These are phyloP conservation scores for Phasia obesa DNA, from an alignment of 2,888 invertebrate species.

Conservation along the genomic window DNA sequence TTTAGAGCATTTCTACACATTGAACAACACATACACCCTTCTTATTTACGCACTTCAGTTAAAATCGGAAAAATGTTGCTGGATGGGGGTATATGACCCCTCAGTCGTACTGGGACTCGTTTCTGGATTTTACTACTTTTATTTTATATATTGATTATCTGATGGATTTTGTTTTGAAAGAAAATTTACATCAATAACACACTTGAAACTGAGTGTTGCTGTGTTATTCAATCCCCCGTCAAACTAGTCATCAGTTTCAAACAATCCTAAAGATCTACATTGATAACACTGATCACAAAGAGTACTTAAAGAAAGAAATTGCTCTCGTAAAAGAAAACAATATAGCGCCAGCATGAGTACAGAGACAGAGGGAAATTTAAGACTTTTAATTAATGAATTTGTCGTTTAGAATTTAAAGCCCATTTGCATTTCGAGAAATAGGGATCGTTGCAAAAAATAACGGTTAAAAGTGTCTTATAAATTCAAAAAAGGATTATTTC, in stretches of 20 bases:
- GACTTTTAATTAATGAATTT: slow-evolving; percentile 39
- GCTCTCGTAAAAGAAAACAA: slow-evolving; percentile 39
- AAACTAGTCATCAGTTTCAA: slow-evolving; percentile 41
- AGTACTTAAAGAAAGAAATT: slow-evolving; percentile 39
- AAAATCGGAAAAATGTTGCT: too few species aligned
- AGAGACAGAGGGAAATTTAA: slow-evolving; percentile 5
- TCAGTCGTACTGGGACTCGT: too few species aligned
- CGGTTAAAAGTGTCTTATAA: slow-evolving; percentile 13
- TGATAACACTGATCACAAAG: slow-evolving; percentile 59
- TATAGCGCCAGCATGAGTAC: neutral
- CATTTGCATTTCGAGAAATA: slow-evolving; percentile 57
- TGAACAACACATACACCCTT: too few species aligned
- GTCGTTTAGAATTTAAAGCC: slow-evolving; percentile 55
- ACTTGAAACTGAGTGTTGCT: neutral
- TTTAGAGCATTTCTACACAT: too few species aligned
- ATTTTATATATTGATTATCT: too few species aligned
- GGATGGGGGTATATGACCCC: too few species aligned
- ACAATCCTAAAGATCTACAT: slow-evolving; percentile 43
- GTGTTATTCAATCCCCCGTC: neutral
- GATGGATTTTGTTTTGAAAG: too few species aligned
- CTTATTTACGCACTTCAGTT: too few species aligned
- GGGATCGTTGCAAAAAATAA: slow-evolving; percentile 47
- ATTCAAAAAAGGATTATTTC: slow-evolving; percentile 29
- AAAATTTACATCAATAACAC: neutral
- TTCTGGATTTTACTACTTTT: too few species aligned